These are phyloP conservation scores for Stenotaenia linearis DNA, from an alignment of 2,888 invertebrate genomes.

Conservation along the genomic window DNA sequence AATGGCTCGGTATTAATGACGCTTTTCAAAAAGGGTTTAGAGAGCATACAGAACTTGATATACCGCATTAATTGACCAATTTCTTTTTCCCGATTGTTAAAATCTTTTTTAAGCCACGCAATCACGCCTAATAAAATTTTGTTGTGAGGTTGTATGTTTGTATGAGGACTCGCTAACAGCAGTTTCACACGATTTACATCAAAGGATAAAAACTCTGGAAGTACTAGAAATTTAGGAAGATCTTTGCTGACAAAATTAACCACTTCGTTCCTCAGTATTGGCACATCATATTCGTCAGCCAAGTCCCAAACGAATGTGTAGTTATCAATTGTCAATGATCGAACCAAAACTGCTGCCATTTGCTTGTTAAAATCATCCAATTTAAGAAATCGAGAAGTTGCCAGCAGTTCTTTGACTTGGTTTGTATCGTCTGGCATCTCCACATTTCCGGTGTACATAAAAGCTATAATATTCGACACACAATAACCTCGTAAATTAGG, in stretches of 20 bases:
- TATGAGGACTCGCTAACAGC: not conserved
- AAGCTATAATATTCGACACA: not conserved
- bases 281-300: conserved; percentile 16
- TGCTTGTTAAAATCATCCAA: conserved; percentile 8
- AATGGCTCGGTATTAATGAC: conserved; percentile 21
- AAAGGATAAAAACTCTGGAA: not conserved
- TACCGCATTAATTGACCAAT: not conserved
- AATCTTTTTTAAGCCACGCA: not conserved
- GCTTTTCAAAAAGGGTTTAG: conserved; percentile 22
- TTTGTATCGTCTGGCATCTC: not conserved
- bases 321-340: not conserved
- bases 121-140: conserved; percentile 2
- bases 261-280: not conserved
- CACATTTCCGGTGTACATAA: not conserved
- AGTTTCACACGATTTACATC: not conserved
- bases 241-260: not conserved
- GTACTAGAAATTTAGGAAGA: not conserved
- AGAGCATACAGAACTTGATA: conserved; percentile 9
- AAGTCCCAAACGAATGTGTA: conserved; percentile 26
- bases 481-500: not conserved
- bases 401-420: not conserved
- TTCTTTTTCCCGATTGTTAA: not conserved
- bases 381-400: conserved; percentile 3
- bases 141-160: not conserved
- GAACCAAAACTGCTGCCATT: not conserved